Percentiles rank a stretch among this genome's conserved stretches.
These are phyloP conservation scores for Lithodes maja DNA, from an alignment of 2,888 invertebrate species.

Conservation along the genomic window DNA sequence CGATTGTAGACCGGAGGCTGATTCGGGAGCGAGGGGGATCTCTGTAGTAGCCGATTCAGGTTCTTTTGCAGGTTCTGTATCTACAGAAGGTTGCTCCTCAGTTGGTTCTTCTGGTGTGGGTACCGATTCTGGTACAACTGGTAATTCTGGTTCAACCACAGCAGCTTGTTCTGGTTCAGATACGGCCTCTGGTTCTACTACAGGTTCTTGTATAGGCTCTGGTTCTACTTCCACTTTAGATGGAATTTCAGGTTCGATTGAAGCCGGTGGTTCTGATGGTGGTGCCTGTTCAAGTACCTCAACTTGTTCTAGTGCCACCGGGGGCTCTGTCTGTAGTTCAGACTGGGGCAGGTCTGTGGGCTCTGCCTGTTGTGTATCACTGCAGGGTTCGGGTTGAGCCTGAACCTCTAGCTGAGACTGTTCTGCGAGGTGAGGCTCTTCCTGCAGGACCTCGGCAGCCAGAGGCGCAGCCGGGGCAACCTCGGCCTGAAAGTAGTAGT, in stretches of 20 bases:
- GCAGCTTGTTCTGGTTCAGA: not conserved
- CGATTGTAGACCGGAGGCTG: not conserved
- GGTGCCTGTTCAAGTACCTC: slow-evolving; percentile 23
- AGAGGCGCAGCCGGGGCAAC: slow-evolving; percentile 13
- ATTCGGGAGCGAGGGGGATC: not conserved
- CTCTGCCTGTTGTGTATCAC: not conserved
- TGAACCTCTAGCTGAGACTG: not conserved
- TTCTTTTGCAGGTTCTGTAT: not conserved
- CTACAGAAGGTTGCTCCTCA: not conserved
- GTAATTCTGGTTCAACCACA: not conserved
- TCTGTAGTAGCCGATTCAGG: not conserved
- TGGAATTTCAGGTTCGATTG: slow-evolving; percentile 4
- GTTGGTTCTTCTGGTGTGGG: slow-evolving; percentile 5
- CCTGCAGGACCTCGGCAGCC: not conserved
- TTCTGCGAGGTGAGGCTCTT: not conserved
- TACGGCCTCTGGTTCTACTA: slow-evolving; percentile 8
- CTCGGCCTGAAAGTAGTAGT: slow-evolving; percentile 53
- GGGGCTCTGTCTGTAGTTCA: not conserved
- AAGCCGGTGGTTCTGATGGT: not conserved
- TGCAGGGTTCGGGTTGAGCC: not conserved
- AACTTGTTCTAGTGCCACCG: not conserved
- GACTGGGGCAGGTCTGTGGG: not conserved
- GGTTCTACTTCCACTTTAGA: not conserved
- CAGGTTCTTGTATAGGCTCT: slow-evolving; percentile 24
- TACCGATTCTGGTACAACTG: not conserved